These are phyloP conservation scores for Dallia pectoralis DNA, from an alignment of 2,797 vertebrate species.

Conservation along the genomic window DNA sequence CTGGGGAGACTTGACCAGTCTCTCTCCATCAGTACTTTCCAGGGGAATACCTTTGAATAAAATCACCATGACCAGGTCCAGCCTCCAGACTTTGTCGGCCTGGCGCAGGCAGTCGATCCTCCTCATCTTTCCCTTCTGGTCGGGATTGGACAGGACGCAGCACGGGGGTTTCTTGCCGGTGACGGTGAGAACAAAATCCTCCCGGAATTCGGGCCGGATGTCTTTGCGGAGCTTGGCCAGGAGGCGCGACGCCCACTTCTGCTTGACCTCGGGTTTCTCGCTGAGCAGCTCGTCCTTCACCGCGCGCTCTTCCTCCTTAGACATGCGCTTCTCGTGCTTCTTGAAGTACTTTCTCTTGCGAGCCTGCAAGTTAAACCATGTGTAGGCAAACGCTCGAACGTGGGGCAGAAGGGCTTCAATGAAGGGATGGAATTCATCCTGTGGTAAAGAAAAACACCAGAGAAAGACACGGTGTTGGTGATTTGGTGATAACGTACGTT, in stretches of 20 bases:
- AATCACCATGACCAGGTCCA: conserved; percentile 99
- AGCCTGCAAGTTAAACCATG: conserved; percentile 99
- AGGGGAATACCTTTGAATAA: conserved; percentile 99
- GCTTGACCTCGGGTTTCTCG: conserved; percentile 98
- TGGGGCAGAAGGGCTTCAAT: conserved; percentile 98
- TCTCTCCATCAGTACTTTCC: conserved; percentile 98
- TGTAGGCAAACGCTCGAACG: conserved; percentile 97
- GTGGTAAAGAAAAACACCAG: conserved; percentile 10
- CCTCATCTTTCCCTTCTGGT: conserved; percentile 99
- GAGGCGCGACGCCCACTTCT: conserved; percentile 98
- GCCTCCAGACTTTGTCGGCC: conserved; percentile 98
- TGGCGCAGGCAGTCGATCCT: conserved; percentile 98
- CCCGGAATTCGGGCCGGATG: conserved; percentile 97
- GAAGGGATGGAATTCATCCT: conserved; percentile 99
- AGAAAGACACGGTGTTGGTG: conserved; percentile 1
- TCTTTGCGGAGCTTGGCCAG: conserved; percentile 98
- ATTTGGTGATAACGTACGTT: conserved; percentile 2
- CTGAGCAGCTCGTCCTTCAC: conserved; percentile 97
- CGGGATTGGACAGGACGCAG: conserved; percentile 98
- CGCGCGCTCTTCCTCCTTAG: conserved; percentile 97
- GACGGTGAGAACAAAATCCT: conserved; percentile 98
- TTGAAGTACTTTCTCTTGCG: conserved; percentile 99
- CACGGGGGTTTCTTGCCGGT: conserved; percentile 97
- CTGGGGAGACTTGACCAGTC: conserved; percentile 97
- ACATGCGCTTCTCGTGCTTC: conserved; percentile 99